Base-by-base conservation (phyloP, 2,797 vertebrate species). In the Thalassophryne amazonica region DNA sequence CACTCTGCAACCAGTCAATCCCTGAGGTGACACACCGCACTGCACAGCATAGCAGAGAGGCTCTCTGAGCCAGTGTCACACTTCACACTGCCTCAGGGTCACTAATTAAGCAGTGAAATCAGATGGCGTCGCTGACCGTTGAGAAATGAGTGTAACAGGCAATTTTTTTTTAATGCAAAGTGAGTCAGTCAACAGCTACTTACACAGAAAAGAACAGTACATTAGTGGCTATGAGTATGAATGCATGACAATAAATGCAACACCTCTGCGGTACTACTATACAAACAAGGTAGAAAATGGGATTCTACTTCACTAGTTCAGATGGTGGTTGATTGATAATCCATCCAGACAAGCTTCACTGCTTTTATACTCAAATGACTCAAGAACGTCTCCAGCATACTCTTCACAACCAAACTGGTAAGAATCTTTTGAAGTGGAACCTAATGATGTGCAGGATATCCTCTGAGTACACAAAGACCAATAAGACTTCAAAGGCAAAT, bases 31-130 rank as follows among this genome's bases (percentile, higher is more conserved):
- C 74, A 81, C 72, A 50, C 56, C 58, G 57, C 59, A 17, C 69
- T 60, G 69, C 75, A 57, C 73, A 74, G 73, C 48, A 12, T 54
- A 68, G 66, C 80, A 15, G 47, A 64, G 63, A 68, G 75, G 76
- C 69, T 65, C 81, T 71, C 60, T 68, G 63, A 78, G 72, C 78
- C 77, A 82, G 69, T 71, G 83, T 82, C 80, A 84, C 75, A 82
- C 80, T 74, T 78, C 64, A 55, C 72, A 60, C 72, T 42, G 70
- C 61, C 61, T 79, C 62, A 19, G 43, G 69, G 78, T 74, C 80
- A 84, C 80, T 78, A 85, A 86, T 84, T 83, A 85, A 68, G 66
- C 80, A 50, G 51, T 20, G 51, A 65, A 81, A 83, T 85, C 78
- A 80, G 80, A 84, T 70, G 76, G 70, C 36, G 55, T 70, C 73